These are phyloP conservation scores for Pyrocephalus nanus DNA, from an alignment of 2,797 vertebrate genomes.

Conservation along the genomic window DNA sequence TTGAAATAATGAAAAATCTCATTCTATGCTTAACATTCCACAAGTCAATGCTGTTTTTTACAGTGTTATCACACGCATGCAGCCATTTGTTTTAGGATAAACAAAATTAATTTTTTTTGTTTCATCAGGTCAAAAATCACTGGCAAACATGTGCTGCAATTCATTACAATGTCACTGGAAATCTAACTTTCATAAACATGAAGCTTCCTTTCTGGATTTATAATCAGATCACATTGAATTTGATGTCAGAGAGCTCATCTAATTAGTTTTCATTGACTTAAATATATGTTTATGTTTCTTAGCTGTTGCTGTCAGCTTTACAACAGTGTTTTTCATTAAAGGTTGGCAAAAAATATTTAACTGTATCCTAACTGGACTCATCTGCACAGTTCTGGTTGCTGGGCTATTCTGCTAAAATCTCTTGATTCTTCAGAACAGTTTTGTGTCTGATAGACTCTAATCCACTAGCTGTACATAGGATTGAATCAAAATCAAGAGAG, in stretches of 20 bases:
- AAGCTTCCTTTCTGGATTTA: conserved; percentile 11
- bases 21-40: neutral
- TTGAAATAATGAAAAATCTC: neutral
- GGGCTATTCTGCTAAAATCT: neutral
- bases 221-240: neutral
- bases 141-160: neutral
- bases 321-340: neutral
- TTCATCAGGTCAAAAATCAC: neutral
- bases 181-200: neutral
- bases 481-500: neutral
- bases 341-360: neutral
- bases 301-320: neutral
- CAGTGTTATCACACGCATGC: neutral
- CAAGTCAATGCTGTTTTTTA: neutral
- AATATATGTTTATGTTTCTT: conserved; percentile 4
- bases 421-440: neutral
- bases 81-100: conserved; percentile 5
- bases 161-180: neutral
- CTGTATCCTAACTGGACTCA: neutral
- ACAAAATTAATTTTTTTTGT: neutral
- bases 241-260: neutral
- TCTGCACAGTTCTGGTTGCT: neutral
- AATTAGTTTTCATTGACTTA: conserved; percentile 1
- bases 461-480: neutral
- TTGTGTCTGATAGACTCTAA: neutral